Base-by-base conservation (phyloP, 1,140 invertebrate species). In the Wasmannia auropunctata region DNA sequence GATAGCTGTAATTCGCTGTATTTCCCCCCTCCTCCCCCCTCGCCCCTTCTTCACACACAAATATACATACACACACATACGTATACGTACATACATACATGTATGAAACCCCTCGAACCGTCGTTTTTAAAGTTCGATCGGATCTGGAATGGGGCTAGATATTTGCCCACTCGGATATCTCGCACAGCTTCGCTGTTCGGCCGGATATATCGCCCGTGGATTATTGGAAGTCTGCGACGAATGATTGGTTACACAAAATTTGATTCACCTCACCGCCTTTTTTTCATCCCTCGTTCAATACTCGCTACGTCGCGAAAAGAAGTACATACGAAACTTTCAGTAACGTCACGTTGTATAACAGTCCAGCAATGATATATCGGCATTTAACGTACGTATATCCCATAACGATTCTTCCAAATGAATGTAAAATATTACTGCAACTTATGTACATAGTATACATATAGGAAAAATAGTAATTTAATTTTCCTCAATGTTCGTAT, bases 1-100 rank as follows among this genome's bases (percentile, higher is more conserved):
- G 84, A 91, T 91, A 91, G 90, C 90, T 91, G 90, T 91, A 91
- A 91, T 88, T 89, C 90, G 85, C 81, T 84, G 88, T 80, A 87
- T 85, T 65, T 74, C 67, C 79, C 74, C 11, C 19, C 11, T 6
- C 19, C 69, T 8, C 40, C 69, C 67, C 79, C 74, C 11, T 11
- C 11, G 14, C 19, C 69, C 6, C 40, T 60, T 28, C 3, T 67
- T 54, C 43, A 51, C 49, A 72, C 51, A 34, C n/a, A 22, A 51
- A 1, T 22, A 16, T 2, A 22, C 46, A 16, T 7, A 54, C 2
- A 79, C 31, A 49, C 31, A 37, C 22, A 46, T 3, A 46, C 22
- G 8, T 3, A 7, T 6, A 3, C 19, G 8, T 11, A 11, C 6
- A 72, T 72, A 43, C 22, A 56, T 69, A 40, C 34, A 51, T 67